A percentile compares a stretch with the other conserved stretches of the same genome.
These are phyloP conservation scores for Hippolais icterina DNA, from an alignment of 2,113 vertebrate genomes.

Conservation along the genomic window DNA sequence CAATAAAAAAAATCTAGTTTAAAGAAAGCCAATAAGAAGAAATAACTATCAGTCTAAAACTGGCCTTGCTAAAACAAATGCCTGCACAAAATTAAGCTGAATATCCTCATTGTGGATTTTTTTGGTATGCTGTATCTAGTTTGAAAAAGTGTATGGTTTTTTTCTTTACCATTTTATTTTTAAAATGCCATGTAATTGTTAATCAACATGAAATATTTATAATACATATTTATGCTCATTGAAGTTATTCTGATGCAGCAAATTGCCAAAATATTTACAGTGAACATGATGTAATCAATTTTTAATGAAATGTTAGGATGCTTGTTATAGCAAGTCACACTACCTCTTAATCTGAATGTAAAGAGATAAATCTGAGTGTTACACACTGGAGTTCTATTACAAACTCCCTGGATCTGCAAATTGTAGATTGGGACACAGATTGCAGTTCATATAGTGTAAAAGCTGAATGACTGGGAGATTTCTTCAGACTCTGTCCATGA, in stretches of 20 bases:
- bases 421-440: background rate
- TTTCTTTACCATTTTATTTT: background rate
- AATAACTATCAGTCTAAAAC: background rate
- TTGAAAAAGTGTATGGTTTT: background rate
- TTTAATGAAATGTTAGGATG: background rate
- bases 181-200: background rate
- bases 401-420: background rate
- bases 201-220: background rate
- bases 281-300: background rate
- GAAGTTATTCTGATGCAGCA: constrained; percentile 39
- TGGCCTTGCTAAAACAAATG: background rate
- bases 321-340: background rate
- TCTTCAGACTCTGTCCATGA: background rate
- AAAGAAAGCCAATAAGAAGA: background rate
- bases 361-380: background rate
- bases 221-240: background rate
- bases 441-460: background rate
- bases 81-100: background rate
- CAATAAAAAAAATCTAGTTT: background rate
- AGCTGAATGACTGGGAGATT: background rate
- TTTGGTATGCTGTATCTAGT: background rate
- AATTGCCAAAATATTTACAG: constrained; percentile 46
- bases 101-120: background rate
- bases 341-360: background rate
- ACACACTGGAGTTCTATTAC: background rate